Conservation (phyloP, 2,888 invertebrate genomes). For the Pandemis corylana region DNA sequence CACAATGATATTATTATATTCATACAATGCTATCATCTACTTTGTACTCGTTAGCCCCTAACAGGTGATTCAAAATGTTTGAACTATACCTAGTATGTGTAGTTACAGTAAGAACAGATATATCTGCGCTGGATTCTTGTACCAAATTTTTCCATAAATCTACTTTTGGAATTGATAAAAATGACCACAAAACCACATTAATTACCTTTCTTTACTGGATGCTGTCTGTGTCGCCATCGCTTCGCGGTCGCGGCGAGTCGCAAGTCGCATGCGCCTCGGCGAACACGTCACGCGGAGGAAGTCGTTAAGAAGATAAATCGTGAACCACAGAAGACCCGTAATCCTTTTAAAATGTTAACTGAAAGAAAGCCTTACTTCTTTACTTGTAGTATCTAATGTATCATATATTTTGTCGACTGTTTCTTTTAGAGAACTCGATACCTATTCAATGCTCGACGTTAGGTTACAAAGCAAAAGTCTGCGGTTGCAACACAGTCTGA, state of each 20-base stretch:
- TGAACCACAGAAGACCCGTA: slow-evolving; percentile 68
- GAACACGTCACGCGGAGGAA: slow-evolving; percentile 70
- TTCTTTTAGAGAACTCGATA: slow-evolving; percentile 37
- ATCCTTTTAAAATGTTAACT: slow-evolving; percentile 71
- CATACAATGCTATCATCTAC: too few relatives aligned
- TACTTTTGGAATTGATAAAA: neutral
- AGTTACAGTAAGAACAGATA: neutral
- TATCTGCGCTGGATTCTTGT: neutral
- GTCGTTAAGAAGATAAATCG: slow-evolving; percentile 80
- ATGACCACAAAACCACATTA: slow-evolving; percentile 3
- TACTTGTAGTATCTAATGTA: slow-evolving; percentile 49
- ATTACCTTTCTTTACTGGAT: neutral
- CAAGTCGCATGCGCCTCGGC: slow-evolving; percentile 46
- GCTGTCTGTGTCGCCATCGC: slow-evolving; percentile 39
- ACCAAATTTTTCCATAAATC: slow-evolving; percentile 1
- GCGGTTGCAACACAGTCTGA: slow-evolving; percentile 10
- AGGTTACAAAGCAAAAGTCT: slow-evolving; percentile 15
- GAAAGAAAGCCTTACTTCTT: slow-evolving; percentile 59
- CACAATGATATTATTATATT: too few relatives aligned
- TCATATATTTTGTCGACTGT: slow-evolving; percentile 46
- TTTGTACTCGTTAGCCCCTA: too few relatives aligned
- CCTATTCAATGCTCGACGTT: neutral
- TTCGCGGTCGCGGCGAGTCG: slow-evolving; percentile 38
- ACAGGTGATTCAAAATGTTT: too few relatives aligned
- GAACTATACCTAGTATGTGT: too few relatives aligned